Percentiles rank a stretch among this genome's conserved stretches.
Conservation (phyloP, 2,888 invertebrate species). For the Latheticus oryzae region DNA sequence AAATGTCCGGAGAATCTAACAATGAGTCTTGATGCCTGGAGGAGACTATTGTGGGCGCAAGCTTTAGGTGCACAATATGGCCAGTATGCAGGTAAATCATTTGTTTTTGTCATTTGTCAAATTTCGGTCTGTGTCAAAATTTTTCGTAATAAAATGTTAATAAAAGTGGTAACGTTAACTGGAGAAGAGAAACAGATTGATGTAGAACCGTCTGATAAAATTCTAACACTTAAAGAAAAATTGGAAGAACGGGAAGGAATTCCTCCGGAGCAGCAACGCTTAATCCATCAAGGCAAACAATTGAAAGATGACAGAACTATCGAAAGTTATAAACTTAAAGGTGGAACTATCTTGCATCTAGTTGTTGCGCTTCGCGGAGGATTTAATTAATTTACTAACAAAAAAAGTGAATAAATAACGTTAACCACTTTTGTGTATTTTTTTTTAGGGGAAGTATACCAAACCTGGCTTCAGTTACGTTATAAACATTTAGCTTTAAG, state of each 20-base stretch:
- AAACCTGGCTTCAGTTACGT: conserved; percentile 82
- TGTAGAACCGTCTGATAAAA: conserved; percentile 60
- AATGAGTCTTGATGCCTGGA: conserved; percentile 81
- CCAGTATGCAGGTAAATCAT: conserved; percentile 76
- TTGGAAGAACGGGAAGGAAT: conserved; percentile 63
- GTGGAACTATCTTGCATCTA: conserved; percentile 60
- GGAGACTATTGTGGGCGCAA: conserved; percentile 81
- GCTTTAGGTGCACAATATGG: conserved; percentile 80
- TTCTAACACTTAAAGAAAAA: conserved; percentile 60
- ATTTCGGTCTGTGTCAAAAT: not conserved
- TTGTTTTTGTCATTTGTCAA: not conserved
- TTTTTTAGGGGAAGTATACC: conserved; percentile 75
- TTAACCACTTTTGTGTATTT: conserved; percentile 34
- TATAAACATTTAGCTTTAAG: conserved; percentile 80
- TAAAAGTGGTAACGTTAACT: conserved; percentile 62
- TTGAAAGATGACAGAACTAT: conserved; percentile 62
- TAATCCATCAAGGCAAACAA: conserved; percentile 62
- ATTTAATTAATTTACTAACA: conserved; percentile 5
- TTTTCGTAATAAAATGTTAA: conserved; percentile 3
- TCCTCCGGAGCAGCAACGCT: conserved; percentile 61
- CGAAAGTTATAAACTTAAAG: conserved; percentile 60
- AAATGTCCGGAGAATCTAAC: conserved; percentile 83
- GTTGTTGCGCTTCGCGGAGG: conserved; percentile 63
- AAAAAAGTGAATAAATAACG: conserved; percentile 22
- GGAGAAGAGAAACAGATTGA: conserved; percentile 62